These are phyloP conservation scores for Oreochromis niloticus DNA, from an alignment of 2,113 vertebrate species.

Conservation along the genomic window DNA sequence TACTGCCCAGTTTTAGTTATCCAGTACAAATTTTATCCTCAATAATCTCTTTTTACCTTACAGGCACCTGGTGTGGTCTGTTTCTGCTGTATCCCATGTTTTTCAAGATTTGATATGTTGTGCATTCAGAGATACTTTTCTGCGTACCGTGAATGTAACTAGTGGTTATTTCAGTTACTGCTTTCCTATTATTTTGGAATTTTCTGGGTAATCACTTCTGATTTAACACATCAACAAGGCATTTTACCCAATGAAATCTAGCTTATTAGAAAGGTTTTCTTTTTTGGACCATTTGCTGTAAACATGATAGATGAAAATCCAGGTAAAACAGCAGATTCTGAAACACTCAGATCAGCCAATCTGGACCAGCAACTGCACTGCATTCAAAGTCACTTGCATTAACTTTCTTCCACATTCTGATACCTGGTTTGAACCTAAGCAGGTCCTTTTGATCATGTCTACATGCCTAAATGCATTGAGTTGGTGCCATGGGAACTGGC, in stretches of 20 bases:
- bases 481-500: neutral
- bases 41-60: neutral
- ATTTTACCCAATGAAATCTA: neutral
- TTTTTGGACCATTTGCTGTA: neutral
- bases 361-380: neutral
- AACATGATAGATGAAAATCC: neutral
- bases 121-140: neutral
- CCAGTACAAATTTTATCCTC: neutral
- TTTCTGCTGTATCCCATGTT: neutral
- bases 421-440: neutral
- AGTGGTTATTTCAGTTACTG: neutral
- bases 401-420: neutral
- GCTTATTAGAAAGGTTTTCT: neutral
- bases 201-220: neutral
- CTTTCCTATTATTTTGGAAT: neutral
- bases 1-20: neutral
- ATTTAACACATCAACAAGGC: neutral
- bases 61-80: neutral
- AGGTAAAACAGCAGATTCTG: neutral
- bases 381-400: neutral
- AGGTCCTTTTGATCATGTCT: neutral
- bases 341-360: neutral
- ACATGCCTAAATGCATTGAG: neutral
- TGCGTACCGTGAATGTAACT: neutral
- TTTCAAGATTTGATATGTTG: neutral